A percentile compares a stretch with the other conserved stretches of the same genome.
These are phyloP conservation scores for Agonopterix alstromeriana DNA, from an alignment of 2,888 invertebrate genomes.

Conservation along the genomic window DNA sequence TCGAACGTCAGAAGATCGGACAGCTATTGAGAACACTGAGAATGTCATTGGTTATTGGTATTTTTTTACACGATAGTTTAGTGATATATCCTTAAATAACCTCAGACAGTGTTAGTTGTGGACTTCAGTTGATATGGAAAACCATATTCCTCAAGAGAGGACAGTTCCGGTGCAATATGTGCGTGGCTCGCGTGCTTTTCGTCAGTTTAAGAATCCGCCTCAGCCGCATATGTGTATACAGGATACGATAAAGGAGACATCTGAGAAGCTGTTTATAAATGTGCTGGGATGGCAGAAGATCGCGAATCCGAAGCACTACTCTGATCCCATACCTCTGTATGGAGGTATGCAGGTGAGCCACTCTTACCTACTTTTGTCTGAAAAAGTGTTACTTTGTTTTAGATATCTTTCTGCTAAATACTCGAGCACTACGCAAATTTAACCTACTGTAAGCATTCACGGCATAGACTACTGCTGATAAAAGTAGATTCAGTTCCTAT, in stretches of 20 bases:
- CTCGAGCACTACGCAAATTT: no score
- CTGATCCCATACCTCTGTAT: slow-evolving; percentile 82
- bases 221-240: slow-evolving; percentile 86
- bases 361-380: not conserved
- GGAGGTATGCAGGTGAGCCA: slow-evolving; percentile 81
- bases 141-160: slow-evolving; percentile 54
- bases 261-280: slow-evolving; percentile 79
- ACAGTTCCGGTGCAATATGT: slow-evolving; percentile 74
- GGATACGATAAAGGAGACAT: slow-evolving; percentile 77
- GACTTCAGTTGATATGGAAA: slow-evolving; percentile 55
- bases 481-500: no score
- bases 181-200: slow-evolving; percentile 77
- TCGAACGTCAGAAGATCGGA: slow-evolving; percentile 31
- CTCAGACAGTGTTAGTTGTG: slow-evolving; percentile 15
- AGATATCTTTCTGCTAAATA: no score
- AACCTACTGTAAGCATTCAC: no score
- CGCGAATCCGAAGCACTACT: slow-evolving; percentile 79
- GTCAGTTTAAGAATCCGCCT: slow-evolving; percentile 84
- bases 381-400: not conserved
- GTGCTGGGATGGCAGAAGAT: slow-evolving; percentile 85
- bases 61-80: slow-evolving; percentile 41
- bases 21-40: slow-evolving; percentile 13
- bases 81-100: slow-evolving; percentile 30
- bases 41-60: slow-evolving; percentile 50
- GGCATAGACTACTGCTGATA: no score